Conservation (phyloP, 2,888 invertebrate genomes). For the Ceriagrion tenellum region DNA sequence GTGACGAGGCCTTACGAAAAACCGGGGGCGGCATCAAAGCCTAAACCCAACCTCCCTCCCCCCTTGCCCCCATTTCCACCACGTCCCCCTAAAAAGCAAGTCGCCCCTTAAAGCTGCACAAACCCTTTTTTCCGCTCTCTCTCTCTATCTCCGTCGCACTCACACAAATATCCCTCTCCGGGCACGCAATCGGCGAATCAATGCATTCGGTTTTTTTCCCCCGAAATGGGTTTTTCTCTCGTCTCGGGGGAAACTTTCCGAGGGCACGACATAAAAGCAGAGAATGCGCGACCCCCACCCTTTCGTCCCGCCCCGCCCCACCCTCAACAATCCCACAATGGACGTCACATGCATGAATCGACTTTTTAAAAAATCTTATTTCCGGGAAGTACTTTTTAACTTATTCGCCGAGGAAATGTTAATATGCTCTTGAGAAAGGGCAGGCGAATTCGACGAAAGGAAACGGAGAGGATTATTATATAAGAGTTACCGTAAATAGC, state of each 20-base stretch:
- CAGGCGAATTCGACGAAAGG: too few relatives aligned
- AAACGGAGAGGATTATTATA: too few relatives aligned
- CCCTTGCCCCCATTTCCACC: too few relatives aligned
- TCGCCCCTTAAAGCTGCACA: background rate
- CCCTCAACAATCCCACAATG: too few relatives aligned
- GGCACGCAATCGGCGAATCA: background rate
- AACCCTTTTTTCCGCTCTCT: background rate
- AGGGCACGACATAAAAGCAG: background rate
- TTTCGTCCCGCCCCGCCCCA: too few relatives aligned
- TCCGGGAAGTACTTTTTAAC: too few relatives aligned
- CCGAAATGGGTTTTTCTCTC: background rate
- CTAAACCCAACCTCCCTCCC: background rate
- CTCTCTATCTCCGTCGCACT: background rate
- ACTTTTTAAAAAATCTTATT: too few relatives aligned
- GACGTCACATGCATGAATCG: too few relatives aligned
- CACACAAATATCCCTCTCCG: background rate
- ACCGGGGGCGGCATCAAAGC: background rate
- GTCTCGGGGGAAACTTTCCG: background rate
- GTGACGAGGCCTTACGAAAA: background rate
- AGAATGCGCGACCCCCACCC: background rate
- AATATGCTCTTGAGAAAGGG: too few relatives aligned
- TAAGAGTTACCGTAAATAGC: too few relatives aligned
- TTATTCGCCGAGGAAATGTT: too few relatives aligned
- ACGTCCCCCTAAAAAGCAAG: background rate
- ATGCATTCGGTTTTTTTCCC: background rate